phyloP scores from a whole-genome alignment of 30 jellyfish, hydroid and myxozoan species.

The Mastigias papua region DNA sequence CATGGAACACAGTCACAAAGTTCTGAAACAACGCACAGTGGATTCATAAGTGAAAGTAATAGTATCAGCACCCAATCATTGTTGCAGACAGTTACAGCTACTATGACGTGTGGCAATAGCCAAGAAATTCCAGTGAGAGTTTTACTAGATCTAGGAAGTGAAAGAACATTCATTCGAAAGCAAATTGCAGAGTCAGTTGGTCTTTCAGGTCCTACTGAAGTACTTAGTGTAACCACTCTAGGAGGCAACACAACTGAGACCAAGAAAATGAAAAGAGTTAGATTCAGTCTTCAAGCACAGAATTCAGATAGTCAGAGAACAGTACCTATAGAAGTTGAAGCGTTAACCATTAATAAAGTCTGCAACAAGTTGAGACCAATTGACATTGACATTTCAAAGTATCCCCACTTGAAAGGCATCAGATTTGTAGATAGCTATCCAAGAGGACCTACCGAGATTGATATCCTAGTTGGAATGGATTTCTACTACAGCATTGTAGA shows the following conservation, averaged over 20 bases:
- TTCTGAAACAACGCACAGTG: background rate
- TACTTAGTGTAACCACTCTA: background rate
- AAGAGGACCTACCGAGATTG: background rate
- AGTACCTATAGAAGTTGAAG: background rate
- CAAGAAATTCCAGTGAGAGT: conserved; percentile 16
- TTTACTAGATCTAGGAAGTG: conserved; percentile 7
- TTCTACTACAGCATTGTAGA: background rate
- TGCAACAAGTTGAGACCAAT: background rate
- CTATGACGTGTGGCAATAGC: background rate
- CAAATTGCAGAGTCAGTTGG: conserved; percentile 13
- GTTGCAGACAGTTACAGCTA: conserved; percentile 4
- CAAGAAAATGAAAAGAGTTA: background rate
- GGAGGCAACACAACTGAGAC: background rate
- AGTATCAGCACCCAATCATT: background rate
- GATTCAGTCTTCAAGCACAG: background rate
- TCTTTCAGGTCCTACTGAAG: background rate
- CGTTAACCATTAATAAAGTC: background rate
- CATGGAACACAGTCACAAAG: background rate
- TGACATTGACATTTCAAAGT: background rate
- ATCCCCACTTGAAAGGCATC: background rate
- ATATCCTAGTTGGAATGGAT: background rate
- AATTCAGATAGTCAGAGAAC: background rate
- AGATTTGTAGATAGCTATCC: background rate
- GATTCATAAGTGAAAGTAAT: background rate
- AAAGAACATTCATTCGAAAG: conserved; percentile 8